Conservation (phyloP, 2,797 vertebrate genomes). For the Macrochelys suwanniensis region DNA sequence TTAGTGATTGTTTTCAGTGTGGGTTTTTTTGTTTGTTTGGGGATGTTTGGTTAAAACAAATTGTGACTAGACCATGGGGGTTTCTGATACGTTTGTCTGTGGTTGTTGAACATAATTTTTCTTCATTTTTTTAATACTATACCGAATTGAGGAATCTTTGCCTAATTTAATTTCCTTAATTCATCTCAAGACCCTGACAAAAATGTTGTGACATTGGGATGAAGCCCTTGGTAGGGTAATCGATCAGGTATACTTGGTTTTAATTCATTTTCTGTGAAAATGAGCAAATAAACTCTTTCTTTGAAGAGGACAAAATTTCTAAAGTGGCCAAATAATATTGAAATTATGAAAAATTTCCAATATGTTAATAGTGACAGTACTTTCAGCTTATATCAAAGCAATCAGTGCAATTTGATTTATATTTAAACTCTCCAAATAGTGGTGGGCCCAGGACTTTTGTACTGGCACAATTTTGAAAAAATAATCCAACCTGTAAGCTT, state of each 20-base stretch:
- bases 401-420: neutral
- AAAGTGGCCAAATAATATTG: neutral
- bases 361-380: neutral
- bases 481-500: neutral
- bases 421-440: neutral
- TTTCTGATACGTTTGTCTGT: no score
- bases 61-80: neutral
- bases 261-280: neutral
- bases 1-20: neutral
- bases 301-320: neutral
- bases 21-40: neutral
- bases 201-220: neutral
- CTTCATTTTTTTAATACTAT: neutral
- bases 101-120: neutral
- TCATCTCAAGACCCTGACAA: neutral
- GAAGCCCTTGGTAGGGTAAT: neutral
- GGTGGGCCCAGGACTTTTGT: neutral
- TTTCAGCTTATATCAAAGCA: neutral
- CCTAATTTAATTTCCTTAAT: neutral
- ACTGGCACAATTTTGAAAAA: neutral
- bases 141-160: no score
- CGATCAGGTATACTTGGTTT: neutral
- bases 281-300: neutral
- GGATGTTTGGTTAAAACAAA: neutral
- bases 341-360: neutral